Evolutionary conservation across 2,797 vertebrate species (phyloP).

Genomic region (Phrynocephalus forsythii): DNA sequence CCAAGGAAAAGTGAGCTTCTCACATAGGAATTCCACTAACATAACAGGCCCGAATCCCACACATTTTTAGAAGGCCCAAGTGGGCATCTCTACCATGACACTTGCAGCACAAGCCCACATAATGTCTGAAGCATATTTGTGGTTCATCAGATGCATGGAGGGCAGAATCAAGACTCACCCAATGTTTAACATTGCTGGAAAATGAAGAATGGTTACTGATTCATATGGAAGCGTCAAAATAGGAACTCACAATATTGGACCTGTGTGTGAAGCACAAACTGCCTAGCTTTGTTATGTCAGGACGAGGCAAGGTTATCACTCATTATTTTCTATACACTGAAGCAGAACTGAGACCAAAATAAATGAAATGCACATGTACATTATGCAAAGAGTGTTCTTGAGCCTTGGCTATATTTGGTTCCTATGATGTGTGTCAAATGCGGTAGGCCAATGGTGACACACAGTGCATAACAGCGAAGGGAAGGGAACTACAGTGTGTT

Average conservation of each 20-base stretch:
- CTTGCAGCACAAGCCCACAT: not conserved
- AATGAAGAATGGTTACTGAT: conserved; percentile 66
- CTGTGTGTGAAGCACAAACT: conserved; percentile 74
- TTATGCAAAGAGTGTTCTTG: conserved; percentile 78
- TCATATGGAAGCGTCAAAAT: conserved; percentile 68
- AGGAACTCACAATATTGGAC: conserved; percentile 69
- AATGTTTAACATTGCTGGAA: conserved; percentile 25
- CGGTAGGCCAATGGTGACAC: conserved; percentile 72
- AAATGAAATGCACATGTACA: conserved; percentile 78
- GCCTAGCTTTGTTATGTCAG: conserved; percentile 76
- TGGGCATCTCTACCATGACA: not conserved
- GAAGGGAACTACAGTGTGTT: conserved; percentile 69
- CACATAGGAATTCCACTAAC: not conserved
- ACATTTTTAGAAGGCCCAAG: not conserved
- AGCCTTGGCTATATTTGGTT: conserved; percentile 76
- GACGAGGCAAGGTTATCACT: conserved; percentile 75
- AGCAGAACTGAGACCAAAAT: conserved; percentile 77
- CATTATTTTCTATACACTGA: conserved; percentile 76
- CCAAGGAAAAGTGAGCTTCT: not conserved
- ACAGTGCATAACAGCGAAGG: conserved; percentile 69
- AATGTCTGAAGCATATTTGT: not conserved
- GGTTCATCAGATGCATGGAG: conserved; percentile 31
- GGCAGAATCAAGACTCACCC: conserved; percentile 6
- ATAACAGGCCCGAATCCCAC: not conserved
- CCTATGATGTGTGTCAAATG: conserved; percentile 73